Base-by-base conservation (phyloP, 2,113 vertebrate genomes). In the Mesitornis unicolor region DNA sequence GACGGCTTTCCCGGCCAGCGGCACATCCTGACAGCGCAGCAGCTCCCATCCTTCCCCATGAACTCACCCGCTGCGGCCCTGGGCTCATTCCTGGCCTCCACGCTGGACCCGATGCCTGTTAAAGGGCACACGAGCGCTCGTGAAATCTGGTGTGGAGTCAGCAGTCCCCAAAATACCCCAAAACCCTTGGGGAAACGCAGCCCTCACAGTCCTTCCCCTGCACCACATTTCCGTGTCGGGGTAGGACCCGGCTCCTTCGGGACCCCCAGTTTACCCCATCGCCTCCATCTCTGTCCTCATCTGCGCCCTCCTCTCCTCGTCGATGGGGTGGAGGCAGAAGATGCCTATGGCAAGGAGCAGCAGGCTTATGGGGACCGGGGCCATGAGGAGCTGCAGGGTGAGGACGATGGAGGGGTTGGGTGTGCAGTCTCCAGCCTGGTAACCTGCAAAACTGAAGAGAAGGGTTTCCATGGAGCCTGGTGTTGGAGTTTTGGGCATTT, bases 261-360 rank as follows among this genome's bases (percentile, higher is more conserved):
- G 47, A 45, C 17, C 48, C 56, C 0, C 0, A 33, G 51, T 33
- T 93, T 91, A 96, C 93, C 84, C 35, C 17, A 56, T 36, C 36
- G 53, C 79, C 43, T 95, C 87, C 84, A 93, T 89, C 47, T 97
- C 92, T 47, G 73, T 69, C 53, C 73, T 94, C 61, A 91, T 95
- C 92, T 97, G 84, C 33, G 64, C 91, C 69, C 82, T 95, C 26
- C 87, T 71, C 76, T 88, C 91, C 92, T 98, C 96, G 12, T 97
- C 31, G 59, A 98, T 97, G n/a, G 98, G 98, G 69, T 98, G 98
- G 73, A 90, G 95, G 84, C 33, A 94, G 84, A 99, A 98, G 43
- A 97, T 89, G 22, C 89, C 53, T 94, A 98, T 95, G 29, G 97
- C 97, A n/a, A 96, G 36, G 73, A 98, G 83, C 88, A 98, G 90